A percentile compares a stretch with the other conserved stretches of the same genome.
Conservation (phyloP, 2,888 invertebrate species). For the Cephus sareptanus region DNA sequence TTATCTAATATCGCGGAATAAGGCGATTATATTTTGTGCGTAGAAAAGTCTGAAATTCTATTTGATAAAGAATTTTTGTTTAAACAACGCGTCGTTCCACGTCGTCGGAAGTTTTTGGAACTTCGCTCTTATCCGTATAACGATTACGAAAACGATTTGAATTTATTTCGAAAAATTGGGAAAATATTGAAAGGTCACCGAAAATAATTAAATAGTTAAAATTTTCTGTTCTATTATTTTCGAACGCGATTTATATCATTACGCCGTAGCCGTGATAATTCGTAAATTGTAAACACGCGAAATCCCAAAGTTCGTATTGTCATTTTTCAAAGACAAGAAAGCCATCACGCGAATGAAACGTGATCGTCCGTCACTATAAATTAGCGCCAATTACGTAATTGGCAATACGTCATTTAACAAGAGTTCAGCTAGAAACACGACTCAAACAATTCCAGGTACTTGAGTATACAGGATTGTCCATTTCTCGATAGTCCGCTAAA, state of each 20-base stretch:
- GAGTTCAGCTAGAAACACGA: background rate
- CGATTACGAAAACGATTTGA: no score
- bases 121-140: no score
- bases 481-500: background rate
- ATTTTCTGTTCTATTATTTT: background rate
- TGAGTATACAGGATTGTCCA: background rate
- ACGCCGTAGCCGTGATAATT: background rate
- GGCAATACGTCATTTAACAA: background rate
- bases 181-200: background rate
- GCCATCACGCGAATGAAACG: background rate
- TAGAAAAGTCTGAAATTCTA: no score
- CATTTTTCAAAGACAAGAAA: background rate
- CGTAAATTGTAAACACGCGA: background rate
- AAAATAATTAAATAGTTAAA: background rate
- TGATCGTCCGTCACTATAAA: background rate
- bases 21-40: no score
- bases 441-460: background rate
- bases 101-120: no score
- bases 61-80: no score
- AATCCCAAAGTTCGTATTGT: background rate
- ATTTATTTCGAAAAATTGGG: no score
- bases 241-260: background rate
- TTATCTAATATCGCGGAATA: no score
- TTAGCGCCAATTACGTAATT: background rate
- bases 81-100: no score